A percentile compares a stretch with the other conserved stretches of the same genome.
Evolutionary conservation across 1,140 invertebrate genomes (phyloP).

Genomic region (Scaptodrosophila lebanonensis): DNA sequence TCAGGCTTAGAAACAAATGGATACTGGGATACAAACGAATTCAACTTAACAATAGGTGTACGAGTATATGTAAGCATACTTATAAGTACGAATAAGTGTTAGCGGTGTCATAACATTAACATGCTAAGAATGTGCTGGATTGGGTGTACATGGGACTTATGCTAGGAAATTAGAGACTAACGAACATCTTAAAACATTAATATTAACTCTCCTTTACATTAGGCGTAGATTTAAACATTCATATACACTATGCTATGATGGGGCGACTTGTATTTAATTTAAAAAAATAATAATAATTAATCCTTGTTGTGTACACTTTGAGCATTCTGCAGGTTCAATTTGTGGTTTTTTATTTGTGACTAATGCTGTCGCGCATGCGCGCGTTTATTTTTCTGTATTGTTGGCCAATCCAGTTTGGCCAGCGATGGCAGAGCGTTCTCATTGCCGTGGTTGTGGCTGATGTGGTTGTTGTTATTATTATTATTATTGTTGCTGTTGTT

Average conservation of each 20-base stretch:
- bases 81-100: too few relatives aligned
- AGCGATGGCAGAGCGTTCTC: conserved; percentile 19
- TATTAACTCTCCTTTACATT: conserved; percentile 19
- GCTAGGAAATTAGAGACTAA: conserved; percentile 16
- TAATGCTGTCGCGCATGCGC: conserved; percentile 36
- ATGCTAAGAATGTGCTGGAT: neutral
- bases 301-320: too few relatives aligned
- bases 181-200: conserved; percentile 26
- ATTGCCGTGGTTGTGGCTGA: conserved; percentile 12
- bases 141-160: conserved; percentile 1
- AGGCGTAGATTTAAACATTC: conserved; percentile 1
- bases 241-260: too few relatives aligned
- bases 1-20: conserved; percentile 6
- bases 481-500: conserved; percentile 14
- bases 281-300: conserved; percentile 14
- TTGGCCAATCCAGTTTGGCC: conserved; percentile 34
- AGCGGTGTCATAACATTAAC: conserved; percentile 23
- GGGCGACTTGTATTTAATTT: too few relatives aligned
- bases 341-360: too few relatives aligned
- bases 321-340: conserved; percentile 13
- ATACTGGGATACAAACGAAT: conserved; percentile 27
- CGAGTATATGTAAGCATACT: neutral
- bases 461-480: conserved; percentile 21
- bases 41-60: neutral
- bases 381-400: conserved; percentile 25